Conservation (phyloP, 1,140 invertebrate species). For the Temnothorax curvispinosus region DNA sequence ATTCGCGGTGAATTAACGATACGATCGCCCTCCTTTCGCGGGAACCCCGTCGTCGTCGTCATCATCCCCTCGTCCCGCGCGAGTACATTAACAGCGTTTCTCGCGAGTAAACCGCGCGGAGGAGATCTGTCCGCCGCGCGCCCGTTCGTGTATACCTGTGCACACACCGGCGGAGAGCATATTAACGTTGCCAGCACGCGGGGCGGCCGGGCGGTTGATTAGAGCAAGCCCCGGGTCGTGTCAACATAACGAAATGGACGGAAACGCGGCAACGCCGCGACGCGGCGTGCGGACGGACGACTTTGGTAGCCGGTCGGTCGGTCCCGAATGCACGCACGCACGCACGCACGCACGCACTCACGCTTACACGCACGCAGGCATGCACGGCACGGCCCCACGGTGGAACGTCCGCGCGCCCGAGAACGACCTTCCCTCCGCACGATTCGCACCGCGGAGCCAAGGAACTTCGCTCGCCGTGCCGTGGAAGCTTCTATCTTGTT, state of each 20-base stretch:
- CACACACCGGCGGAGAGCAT: slow-evolving; percentile 2
- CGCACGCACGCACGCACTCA: background rate
- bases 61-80: background rate
- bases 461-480: slow-evolving; percentile 49
- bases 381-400: slow-evolving; percentile 36
- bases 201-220: slow-evolving; percentile 64
- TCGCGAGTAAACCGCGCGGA: slow-evolving; percentile 25
- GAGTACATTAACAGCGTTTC: slow-evolving; percentile 7
- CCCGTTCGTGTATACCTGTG: slow-evolving; percentile 22
- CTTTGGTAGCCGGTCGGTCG: slow-evolving; percentile 76
- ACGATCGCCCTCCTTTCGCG: background rate
- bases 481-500: slow-evolving; percentile 34
- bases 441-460: slow-evolving; percentile 57
- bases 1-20: slow-evolving; percentile 23
- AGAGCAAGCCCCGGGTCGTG: slow-evolving; percentile 67
- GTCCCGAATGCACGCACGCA: slow-evolving; percentile 64
- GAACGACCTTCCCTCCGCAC: slow-evolving; percentile 70
- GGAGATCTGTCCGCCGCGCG: background rate
- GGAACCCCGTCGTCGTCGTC: background rate
- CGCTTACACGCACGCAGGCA: background rate
- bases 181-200: slow-evolving; percentile 49
- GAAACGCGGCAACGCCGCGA: slow-evolving; percentile 75
- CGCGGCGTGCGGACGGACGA: slow-evolving; percentile 56
- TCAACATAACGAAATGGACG: slow-evolving; percentile 68
- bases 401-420: slow-evolving; percentile 72